Evolutionary conservation across 2,113 vertebrate genomes (phyloP), one percentile per base, ranked within the genome.

Genomic region (Callionymus lyra): DNA sequence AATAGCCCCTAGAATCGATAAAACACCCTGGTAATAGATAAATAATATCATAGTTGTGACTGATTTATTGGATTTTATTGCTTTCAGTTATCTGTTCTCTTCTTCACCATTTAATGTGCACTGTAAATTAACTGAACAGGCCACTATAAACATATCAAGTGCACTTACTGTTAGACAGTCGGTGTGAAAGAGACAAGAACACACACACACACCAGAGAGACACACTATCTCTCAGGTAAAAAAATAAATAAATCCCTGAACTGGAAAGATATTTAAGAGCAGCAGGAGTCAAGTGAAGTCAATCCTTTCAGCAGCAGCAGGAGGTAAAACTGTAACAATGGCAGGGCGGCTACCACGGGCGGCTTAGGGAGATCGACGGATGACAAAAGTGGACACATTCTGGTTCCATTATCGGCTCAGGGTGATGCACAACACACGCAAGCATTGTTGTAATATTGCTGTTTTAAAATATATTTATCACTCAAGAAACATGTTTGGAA

Each of bases 41-140:
- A 53, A 70, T 65, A 61, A 70, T 16, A 38, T 19, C 40, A 37
- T 48, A 50, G 40, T 38, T 46, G 40, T 65, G 60, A 70, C 56
- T 54, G 59, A 69, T 70, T 69, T 76, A 60, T 74, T 42, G 31
- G 21, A 12, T 52, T 74, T 72, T 68, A 68, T 59, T 62, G 43
- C 58, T 74, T 60, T 57, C 51, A 48, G 56, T 57, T 53, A 62
- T 60, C 52, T 49, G 37, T 65, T 47, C 55, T 47, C 41, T 58
- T 63, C 58, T 36, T 66, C 40, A 43, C 56, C 52, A 27, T 73
- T 74, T 74, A 72, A 55, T 48, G 52, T 37, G 50, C 21, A 47
- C 19, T 16, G 54, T 72, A 61, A 70, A 68, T 70, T 61, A 70
- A 62, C 50, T 36, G 41, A 43, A 46, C 50, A 50, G 44, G 31